Conservation (phyloP, 2,797 vertebrate species). For the Poecilia gillii region DNA sequence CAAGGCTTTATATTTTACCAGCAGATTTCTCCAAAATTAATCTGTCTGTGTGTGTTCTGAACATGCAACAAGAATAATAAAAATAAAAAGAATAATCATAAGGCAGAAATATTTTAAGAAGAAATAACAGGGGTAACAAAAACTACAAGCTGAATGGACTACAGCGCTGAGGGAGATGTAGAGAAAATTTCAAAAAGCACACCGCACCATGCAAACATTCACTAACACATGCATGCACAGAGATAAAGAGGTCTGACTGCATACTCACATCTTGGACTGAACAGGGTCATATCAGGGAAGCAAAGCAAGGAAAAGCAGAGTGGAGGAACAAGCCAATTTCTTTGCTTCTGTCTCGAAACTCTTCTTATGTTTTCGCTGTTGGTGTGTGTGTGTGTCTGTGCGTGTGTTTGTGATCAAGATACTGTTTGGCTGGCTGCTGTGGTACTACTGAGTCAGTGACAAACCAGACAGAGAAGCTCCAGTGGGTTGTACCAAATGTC, state of each 20-base stretch:
- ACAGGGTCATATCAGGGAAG: slow-evolving; percentile 83
- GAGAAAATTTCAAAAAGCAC: slow-evolving; percentile 34
- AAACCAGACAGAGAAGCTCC: slow-evolving; percentile 74
- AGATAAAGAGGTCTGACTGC: slow-evolving; percentile 16
- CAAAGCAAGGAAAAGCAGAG: slow-evolving; percentile 49
- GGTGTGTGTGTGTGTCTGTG: slow-evolving; percentile 21
- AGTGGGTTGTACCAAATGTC: slow-evolving; percentile 76
- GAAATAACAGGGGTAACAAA: slow-evolving; percentile 21
- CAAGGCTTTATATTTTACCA: slow-evolving; percentile 1
- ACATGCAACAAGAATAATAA: neutral
- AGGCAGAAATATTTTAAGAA: slow-evolving; percentile 7
- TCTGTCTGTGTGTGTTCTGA: neutral
- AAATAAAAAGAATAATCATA: slow-evolving; percentile 16
- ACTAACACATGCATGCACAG: slow-evolving; percentile 27
- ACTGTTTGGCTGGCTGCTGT: slow-evolving; percentile 62
- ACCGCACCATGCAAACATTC: slow-evolving; percentile 43
- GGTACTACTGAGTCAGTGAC: slow-evolving; percentile 80
- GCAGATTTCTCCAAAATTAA: slow-evolving; percentile 2
- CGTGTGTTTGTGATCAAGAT: slow-evolving; percentile 14
- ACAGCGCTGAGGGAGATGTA: neutral
- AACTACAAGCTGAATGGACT: slow-evolving; percentile 10
- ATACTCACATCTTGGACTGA: slow-evolving; percentile 84
- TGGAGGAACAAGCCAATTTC: slow-evolving; percentile 34
- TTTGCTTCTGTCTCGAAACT: slow-evolving; percentile 42
- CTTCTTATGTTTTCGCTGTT: slow-evolving; percentile 52